Percentiles rank a stretch among this genome's conserved stretches.
These are phyloP conservation scores for Rattus norvegicus DNA, from an alignment of 2,113 vertebrate species.

Conservation along the genomic window DNA sequence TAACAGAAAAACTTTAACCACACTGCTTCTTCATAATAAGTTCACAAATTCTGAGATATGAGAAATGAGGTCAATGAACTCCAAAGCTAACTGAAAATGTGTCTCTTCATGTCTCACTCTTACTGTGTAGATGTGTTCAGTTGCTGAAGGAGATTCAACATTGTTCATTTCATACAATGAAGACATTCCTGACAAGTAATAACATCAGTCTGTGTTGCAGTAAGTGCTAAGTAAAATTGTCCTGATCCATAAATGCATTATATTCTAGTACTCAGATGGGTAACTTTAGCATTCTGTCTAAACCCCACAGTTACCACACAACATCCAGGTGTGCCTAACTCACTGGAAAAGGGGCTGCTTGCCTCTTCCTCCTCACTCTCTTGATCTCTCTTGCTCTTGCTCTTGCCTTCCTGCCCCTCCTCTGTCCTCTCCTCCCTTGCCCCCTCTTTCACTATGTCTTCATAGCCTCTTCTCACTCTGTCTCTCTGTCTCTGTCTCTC, in stretches of 20 bases:
- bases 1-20: not conserved
- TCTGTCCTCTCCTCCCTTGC: too few relatives aligned
- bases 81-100: not conserved
- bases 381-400: too few relatives aligned
- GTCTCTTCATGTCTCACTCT: not conserved
- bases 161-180: not conserved
- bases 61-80: not conserved
- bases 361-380: too few relatives aligned
- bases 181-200: not conserved
- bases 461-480: too few relatives aligned
- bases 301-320: too few relatives aligned
- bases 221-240: not conserved
- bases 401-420: too few relatives aligned
- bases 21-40: not conserved
- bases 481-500: too few relatives aligned
- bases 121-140: too few relatives aligned
- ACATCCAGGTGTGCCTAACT: too few relatives aligned
- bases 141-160: not conserved
- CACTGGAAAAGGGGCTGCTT: too few relatives aligned
- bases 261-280: not conserved
- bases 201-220: not conserved
- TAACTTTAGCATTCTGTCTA: not conserved
- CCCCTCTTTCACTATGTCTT: too few relatives aligned
- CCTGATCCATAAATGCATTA: not conserved
- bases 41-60: not conserved